phyloP scores from a whole-genome alignment of 1,140 invertebrate genomes.

The Cyclina sinensis region DNA sequence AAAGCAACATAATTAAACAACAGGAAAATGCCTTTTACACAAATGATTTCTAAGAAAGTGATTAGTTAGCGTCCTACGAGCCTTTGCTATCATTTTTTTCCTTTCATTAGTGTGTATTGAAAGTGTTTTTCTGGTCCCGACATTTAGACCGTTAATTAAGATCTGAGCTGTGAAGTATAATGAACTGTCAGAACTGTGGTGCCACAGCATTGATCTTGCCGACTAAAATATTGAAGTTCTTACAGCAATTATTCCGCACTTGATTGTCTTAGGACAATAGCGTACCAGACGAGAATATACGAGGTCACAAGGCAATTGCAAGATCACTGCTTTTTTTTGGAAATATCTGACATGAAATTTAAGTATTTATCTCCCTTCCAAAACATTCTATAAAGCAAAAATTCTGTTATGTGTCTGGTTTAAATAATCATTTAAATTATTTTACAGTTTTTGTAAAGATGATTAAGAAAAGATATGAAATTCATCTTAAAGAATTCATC shows the following conservation, averaged over 20 bases:
- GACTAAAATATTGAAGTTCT: constrained; percentile 70
- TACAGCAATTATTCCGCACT: constrained; percentile 62
- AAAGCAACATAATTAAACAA: constrained; percentile 69
- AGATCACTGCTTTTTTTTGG: not conserved
- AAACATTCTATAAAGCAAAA: too few species aligned
- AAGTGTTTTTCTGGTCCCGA: constrained; percentile 67
- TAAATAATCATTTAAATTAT: too few species aligned
- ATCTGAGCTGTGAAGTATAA: constrained; percentile 66
- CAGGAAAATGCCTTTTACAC: constrained; percentile 69
- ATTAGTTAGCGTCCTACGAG: constrained; percentile 64
- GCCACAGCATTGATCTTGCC: constrained; percentile 58
- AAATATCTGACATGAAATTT: too few species aligned
- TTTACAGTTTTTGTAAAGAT: too few species aligned
- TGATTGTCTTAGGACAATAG: constrained; percentile 66
- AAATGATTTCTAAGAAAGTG: constrained; percentile 71
- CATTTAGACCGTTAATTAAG: constrained; percentile 70
- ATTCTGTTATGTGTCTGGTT: too few species aligned
- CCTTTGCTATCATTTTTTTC: constrained; percentile 58
- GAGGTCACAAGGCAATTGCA: constrained; percentile 20
- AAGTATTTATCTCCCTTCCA: too few species aligned
- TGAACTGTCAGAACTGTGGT: constrained; percentile 66
- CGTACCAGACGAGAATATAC: constrained; percentile 25
- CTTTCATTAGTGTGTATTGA: constrained; percentile 68
- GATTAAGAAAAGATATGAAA: too few species aligned
- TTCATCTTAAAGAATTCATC: too few species aligned